Base-by-base conservation (phyloP, 2,888 invertebrate genomes). In the Erebia palarica region DNA sequence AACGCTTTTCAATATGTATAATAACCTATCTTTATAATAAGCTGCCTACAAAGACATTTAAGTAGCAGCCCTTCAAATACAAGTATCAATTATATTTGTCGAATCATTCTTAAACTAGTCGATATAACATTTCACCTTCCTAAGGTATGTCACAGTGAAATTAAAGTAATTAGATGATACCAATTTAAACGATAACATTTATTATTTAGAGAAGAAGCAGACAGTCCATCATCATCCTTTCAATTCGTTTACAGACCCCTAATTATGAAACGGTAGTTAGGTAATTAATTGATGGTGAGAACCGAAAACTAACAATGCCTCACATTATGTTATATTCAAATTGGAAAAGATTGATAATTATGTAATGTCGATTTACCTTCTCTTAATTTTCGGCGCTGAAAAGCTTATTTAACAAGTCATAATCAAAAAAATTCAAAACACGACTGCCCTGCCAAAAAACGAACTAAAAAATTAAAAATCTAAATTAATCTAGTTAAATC, bases 231-330 rank as follows among this genome's bases (percentile, higher is more conserved):
- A 91, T 91, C 90, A 91, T 89, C 85, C 82, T 87, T 88, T 88
- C 86, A 85, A 85, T 85, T 85, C 87, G 82, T 89, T 88, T 86
- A 85, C 82, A 83, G 86, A 81, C 86, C 85, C 83, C 86, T 90
- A 90, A 92, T 92, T 90, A 90, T 82, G 82, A 83, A 84, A 89
- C 85, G 78, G 86, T 85, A 83, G 86, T 85, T 85, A 82, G 86
- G 84, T 85, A 89, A 91, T 92, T 90, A 90, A 88, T 85, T 86
- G 86, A 82, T 82, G 84, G 89, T 92, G 91, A 87, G 91, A 92
- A 92, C 88, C 83, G 72, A 87, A 89, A 88, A 82, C 86, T 82
- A 87, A 92, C 92, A 92, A 92, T 72, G 51, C 57, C 69, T 59
- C 57, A 69, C 86, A 85, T 88, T 82, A 83, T 81, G 80, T 81